Conservation (phyloP, 1,140 invertebrate species). For the Proctacanthus coquilletti region DNA sequence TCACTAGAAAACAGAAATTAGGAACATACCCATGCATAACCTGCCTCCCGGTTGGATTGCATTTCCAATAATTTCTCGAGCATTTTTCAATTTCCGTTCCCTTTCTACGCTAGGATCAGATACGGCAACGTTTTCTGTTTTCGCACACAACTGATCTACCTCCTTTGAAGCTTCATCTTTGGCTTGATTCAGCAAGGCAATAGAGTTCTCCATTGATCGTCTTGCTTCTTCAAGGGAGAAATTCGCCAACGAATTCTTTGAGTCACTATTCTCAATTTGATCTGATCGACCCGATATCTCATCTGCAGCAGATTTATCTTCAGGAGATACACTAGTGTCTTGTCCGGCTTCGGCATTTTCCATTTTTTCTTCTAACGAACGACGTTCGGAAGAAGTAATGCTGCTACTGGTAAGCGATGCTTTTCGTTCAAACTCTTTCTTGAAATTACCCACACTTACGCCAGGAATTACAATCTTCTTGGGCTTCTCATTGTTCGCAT, state of each 20-base stretch:
- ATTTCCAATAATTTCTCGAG: constrained; percentile 40
- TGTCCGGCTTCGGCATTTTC: constrained; percentile 23
- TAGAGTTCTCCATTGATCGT: constrained; percentile 32
- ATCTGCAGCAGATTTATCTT: too few species aligned
- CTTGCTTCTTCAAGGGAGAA: constrained; percentile 26
- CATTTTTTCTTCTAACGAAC: constrained; percentile 20
- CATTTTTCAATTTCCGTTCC: constrained; percentile 36
- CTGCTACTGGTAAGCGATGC: constrained; percentile 42
- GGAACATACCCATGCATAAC: constrained; percentile 11
- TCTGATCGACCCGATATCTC: constrained; percentile 5
- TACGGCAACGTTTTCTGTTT: constrained; percentile 25
- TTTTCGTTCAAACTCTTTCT: constrained; percentile 66
- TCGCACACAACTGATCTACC: constrained; percentile 27
- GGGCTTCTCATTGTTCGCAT: constrained; percentile 39
- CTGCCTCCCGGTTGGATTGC: constrained; percentile 32
- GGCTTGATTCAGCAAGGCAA: constrained; percentile 29
- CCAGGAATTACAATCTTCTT: constrained; percentile 67
- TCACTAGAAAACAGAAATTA: not conserved
- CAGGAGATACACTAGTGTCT: constrained; percentile 9
- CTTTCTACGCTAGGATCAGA: constrained; percentile 27
- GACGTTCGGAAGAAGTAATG: constrained; percentile 17
- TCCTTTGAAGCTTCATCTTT: constrained; percentile 28
- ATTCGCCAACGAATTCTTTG: constrained; percentile 22
- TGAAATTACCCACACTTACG: constrained; percentile 67
- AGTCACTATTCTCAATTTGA: constrained; percentile 18